Percentiles rank a stretch among this genome's conserved stretches.
phyloP scores from a whole-genome alignment of 2,888 invertebrate genomes.

The Invenusta paracnida region DNA sequence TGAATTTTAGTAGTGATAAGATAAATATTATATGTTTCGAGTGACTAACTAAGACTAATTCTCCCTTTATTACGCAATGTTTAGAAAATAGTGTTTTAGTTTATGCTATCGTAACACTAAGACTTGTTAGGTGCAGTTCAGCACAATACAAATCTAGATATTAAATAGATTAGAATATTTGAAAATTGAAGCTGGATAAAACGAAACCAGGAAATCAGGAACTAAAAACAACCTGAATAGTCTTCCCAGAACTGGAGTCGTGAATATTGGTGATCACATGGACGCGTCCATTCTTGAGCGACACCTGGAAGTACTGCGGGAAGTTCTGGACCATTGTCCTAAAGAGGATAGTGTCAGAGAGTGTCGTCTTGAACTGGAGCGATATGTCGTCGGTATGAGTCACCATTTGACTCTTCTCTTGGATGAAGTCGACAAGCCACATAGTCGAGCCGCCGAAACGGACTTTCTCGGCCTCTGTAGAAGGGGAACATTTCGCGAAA shows the following conservation, averaged over 20 bases:
- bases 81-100: no score
- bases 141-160: no score
- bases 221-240: neutral
- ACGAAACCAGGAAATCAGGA: no score
- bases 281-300: constrained; percentile 52
- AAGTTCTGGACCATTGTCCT: constrained; percentile 47
- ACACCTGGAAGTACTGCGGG: constrained; percentile 51
- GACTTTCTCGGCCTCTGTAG: constrained; percentile 5
- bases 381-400: constrained; percentile 58
- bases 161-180: no score
- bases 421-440: constrained; percentile 26
- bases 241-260: constrained; percentile 42
- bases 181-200: no score
- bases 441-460: constrained; percentile 1
- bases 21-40: no score
- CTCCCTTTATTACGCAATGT: no score
- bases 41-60: no score
- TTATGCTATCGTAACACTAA: no score
- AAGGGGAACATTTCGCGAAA: no score
- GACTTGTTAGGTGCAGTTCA: no score
- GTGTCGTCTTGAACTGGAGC: constrained; percentile 54
- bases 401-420: neutral
- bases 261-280: constrained; percentile 51
- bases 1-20: no score
- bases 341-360: constrained; percentile 53